Evolutionary conservation across 2,888 invertebrate species (phyloP).

Genomic region (Geophilus truncorum): DNA sequence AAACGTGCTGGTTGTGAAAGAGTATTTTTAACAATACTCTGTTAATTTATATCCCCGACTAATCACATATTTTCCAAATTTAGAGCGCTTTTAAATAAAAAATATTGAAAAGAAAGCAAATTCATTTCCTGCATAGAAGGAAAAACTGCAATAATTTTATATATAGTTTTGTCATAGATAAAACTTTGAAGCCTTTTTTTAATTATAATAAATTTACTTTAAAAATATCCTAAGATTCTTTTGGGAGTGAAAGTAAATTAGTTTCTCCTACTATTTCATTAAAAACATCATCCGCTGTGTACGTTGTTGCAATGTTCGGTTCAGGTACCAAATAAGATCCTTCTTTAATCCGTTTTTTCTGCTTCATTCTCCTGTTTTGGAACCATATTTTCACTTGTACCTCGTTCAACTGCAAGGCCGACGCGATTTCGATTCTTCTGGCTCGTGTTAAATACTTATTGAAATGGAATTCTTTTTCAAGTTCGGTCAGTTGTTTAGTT

Average conservation of each 20-base stretch:
- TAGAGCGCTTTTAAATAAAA: neutral
- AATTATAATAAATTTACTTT: no score
- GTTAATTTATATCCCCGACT: neutral
- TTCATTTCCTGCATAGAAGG: neutral
- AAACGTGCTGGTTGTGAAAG: neutral
- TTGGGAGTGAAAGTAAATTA: neutral
- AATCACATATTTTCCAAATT: neutral
- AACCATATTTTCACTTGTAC: constrained; percentile 97
- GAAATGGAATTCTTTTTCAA: constrained; percentile 99
- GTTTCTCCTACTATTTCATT: neutral
- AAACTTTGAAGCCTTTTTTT: no score
- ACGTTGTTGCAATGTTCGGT: neutral
- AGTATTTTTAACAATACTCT: neutral
- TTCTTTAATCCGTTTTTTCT: constrained; percentile 94
- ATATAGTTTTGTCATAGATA: neutral
- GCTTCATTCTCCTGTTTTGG: constrained; percentile 97
- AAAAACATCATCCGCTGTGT: neutral
- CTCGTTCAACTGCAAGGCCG: constrained; percentile 91
- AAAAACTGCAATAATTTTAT: neutral
- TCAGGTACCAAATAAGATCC: constrained; percentile 50
- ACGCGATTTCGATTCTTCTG: constrained; percentile 94
- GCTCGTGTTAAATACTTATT: constrained; percentile 97
- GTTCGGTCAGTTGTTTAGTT: constrained; percentile 96
- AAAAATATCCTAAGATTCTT: no score
- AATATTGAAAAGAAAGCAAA: neutral